Base-by-base conservation (phyloP, 2,888 invertebrate species). In the Diaprepes abbreviatus region DNA sequence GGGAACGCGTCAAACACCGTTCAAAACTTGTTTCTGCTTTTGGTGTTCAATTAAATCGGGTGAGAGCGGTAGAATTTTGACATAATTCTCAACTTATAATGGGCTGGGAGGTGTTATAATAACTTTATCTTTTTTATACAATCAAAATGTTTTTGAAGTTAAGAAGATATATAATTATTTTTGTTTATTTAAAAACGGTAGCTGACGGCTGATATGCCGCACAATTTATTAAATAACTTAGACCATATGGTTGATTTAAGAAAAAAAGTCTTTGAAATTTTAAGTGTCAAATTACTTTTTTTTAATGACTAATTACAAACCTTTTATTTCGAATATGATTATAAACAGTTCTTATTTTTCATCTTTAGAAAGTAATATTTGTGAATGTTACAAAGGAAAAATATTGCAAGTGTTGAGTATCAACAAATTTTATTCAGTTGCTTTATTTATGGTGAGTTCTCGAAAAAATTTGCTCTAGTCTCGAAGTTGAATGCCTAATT, bases 51-150 rank as follows among this genome's bases (percentile, higher is more conserved):
- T 67, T 67, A 67, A 67, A 54, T 50, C 38, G 54, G 43, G 59
- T 67, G 67, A 67, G 67, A 67, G 40, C 36, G 67, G 52, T 54
- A 43, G 36, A 66, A 66, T 24, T 67, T 62, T 54, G 67, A 60
- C 38, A 55, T 38, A 28, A 52, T 62, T 52, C 38, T 50, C 21
- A 40, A 54, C 38, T 40, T 54, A 52, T 63, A 63, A 63, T 63
- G 59, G 59, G 16, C 48, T 59, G 40, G 28, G 57, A 57, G 57
- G 57, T 28, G 38, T 57, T 57, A 10, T 9, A n/a, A n/a, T n/a
- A 45, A 45, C 45, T 45, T 45, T 45, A 45, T 45, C 45, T 45
- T 45, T 45, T 45, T 45, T 21, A 45, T 45, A 45, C 45, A 45
- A 45, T 45, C 45, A 24, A 45, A 45, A 45, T 45, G 45, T 45